phyloP scores from a whole-genome alignment of 1,140 invertebrate genomes.

The Chironomus striatipennis region DNA sequence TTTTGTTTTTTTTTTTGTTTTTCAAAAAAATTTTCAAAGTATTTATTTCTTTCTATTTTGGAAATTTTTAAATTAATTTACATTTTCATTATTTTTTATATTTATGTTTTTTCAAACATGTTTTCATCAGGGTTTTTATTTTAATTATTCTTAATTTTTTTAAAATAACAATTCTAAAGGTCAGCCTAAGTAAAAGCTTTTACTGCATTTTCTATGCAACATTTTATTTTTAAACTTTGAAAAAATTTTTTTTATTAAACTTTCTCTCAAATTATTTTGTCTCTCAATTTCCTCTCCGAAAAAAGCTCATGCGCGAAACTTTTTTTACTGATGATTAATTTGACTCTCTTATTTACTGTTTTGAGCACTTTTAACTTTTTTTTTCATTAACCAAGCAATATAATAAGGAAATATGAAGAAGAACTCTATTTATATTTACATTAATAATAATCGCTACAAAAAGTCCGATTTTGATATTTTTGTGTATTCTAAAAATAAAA shows the following conservation, averaged over 20 bases:
- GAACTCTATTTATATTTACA: not conserved
- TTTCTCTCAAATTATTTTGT: not conserved
- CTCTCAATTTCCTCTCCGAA: not conserved
- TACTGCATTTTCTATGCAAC: no score
- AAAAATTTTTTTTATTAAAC: not conserved
- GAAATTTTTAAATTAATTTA: no score
- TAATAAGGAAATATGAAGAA: not conserved
- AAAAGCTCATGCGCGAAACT: slow-evolving; percentile 1
- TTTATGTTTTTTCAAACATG: no score
- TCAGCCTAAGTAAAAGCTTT: no score
- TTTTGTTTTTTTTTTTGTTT: no score
- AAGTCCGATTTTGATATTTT: not conserved
- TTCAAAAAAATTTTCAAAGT: no score
- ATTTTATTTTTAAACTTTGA: no score
- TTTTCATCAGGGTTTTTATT: no score
- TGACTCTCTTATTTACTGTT: not conserved
- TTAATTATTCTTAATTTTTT: no score
- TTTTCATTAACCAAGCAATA: not conserved
- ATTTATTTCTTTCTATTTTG: no score
- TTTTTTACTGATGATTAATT: not conserved
- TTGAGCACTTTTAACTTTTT: not conserved
- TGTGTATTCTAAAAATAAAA: not conserved
- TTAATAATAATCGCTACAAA: not conserved
- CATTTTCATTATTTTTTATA: no score
- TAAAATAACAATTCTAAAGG: no score